Base-by-base conservation (phyloP, 2,113 vertebrate species). In the Bos taurus region DNA sequence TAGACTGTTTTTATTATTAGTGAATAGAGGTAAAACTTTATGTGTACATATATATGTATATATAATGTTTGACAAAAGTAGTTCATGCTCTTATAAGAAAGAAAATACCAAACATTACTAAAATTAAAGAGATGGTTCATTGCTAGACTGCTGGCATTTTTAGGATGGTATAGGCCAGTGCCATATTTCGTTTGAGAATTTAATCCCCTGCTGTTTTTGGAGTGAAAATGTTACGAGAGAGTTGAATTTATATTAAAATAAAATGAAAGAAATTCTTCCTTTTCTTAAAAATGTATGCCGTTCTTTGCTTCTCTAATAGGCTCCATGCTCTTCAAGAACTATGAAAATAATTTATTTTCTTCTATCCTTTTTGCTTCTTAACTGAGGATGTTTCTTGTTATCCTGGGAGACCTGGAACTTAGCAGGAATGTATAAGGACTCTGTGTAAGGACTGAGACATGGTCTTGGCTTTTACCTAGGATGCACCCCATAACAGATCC, bases 401-500 rank as follows among this genome's bases (percentile, higher is more conserved):
- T 99, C 98, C 80, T 83, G 80, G 98, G 98, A 91, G 97, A 98
- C 9, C 52, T 59, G 77, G 98, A 98, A 26, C 59, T 95, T 8
- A 60, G 36, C 40, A 99, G 98, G 95, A 98, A 95, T 74, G 4
- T 96, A 14, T 43, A 77, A 77, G 23, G 23, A 77, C 48, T 95
- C 97, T 94, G 13, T 74, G 60, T 98, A 98, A 15, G 98, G 98
- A 84, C n/a, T 95, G 23, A 99, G 96, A 94, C 98, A 98, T 78
- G 40, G 60, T 26, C 30, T 77, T 78, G 80, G 13, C 26, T 98
- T 97, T 36, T 99, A 99, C 80, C 56, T 99, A 57, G 99, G 99
- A 74, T 98, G 99, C 36, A 98, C 99, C 81, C 98, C 98, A 0
- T 98, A 99, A 98, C 99, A 99, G 91, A 96, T 98, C 95, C 98